Conservation (phyloP, 2,888 invertebrate genomes). For the Pollenia amentaria region DNA sequence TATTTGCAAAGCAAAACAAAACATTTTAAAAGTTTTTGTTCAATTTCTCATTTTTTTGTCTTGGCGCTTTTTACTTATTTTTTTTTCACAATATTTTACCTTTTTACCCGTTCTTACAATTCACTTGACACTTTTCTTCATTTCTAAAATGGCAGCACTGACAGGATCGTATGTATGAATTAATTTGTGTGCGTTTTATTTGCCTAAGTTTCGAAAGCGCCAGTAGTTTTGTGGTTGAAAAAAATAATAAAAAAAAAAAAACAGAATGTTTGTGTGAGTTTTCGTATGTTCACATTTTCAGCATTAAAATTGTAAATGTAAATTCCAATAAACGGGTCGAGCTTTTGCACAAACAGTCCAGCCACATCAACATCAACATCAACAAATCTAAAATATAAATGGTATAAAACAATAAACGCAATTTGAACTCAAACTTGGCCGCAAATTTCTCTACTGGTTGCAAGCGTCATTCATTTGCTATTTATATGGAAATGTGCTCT, state of each 20-base stretch:
- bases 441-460: constrained; percentile 67
- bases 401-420: constrained; percentile 35
- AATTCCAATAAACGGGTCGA: constrained; percentile 65
- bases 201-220: constrained; percentile 50
- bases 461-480: constrained; percentile 49
- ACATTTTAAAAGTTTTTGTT: too few relatives aligned
- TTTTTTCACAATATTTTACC: too few relatives aligned
- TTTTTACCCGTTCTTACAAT: too few relatives aligned
- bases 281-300: constrained; percentile 33
- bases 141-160: too few relatives aligned
- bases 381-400: constrained; percentile 54
- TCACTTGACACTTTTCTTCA: too few relatives aligned
- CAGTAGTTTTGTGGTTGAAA: constrained; percentile 67
- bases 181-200: not conserved
- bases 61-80: too few relatives aligned
- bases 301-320: constrained; percentile 65
- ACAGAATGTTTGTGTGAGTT: not conserved
- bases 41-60: too few relatives aligned
- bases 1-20: too few relatives aligned
- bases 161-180: not conserved
- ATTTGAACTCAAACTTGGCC: constrained; percentile 50
- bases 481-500: constrained; percentile 31
- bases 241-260: constrained; percentile 25
- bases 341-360: constrained; percentile 26
- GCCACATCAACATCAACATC: constrained; percentile 48